A percentile compares a stretch with the other conserved stretches of the same genome.
Conservation (phyloP, 2,113 vertebrate species). For the Larimichthys crocea region DNA sequence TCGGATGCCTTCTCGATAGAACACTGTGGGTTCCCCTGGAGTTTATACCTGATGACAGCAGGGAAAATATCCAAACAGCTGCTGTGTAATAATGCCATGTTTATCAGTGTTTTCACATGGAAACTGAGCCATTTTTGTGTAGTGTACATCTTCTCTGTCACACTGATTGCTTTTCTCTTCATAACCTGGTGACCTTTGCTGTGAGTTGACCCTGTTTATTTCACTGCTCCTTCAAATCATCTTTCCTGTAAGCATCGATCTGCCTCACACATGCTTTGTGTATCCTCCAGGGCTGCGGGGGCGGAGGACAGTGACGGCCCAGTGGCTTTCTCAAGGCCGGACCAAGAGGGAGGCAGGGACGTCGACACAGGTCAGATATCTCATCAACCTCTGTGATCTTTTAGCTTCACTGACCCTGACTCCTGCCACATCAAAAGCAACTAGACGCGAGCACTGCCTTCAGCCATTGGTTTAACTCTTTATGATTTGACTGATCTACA, state of each 20-base stretch:
- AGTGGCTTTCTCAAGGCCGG: slow-evolving; percentile 73
- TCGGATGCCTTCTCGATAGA: background rate
- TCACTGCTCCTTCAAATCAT: background rate
- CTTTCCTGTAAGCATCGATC: background rate
- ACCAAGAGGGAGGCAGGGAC: slow-evolving; percentile 57
- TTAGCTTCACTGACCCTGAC: background rate
- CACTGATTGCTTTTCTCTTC: background rate
- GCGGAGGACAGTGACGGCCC: slow-evolving; percentile 62
- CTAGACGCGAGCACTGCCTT: background rate
- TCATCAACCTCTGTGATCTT: slow-evolving; percentile 12
- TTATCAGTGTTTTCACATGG: background rate
- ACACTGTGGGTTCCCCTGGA: background rate
- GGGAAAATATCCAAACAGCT: background rate
- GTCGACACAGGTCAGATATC: slow-evolving; percentile 66
- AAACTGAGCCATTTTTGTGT: background rate
- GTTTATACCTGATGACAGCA: background rate
- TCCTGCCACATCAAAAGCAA: background rate
- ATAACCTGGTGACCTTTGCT: background rate
- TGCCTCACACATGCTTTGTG: slow-evolving; percentile 21
- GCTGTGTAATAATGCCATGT: background rate
- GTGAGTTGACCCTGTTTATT: background rate
- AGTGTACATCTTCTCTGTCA: background rate
- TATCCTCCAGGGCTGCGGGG: slow-evolving; percentile 54
- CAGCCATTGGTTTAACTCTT: background rate
- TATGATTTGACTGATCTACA: background rate